Conservation (phyloP, 2,113 vertebrate genomes). For the Nematolebias whitei region DNA sequence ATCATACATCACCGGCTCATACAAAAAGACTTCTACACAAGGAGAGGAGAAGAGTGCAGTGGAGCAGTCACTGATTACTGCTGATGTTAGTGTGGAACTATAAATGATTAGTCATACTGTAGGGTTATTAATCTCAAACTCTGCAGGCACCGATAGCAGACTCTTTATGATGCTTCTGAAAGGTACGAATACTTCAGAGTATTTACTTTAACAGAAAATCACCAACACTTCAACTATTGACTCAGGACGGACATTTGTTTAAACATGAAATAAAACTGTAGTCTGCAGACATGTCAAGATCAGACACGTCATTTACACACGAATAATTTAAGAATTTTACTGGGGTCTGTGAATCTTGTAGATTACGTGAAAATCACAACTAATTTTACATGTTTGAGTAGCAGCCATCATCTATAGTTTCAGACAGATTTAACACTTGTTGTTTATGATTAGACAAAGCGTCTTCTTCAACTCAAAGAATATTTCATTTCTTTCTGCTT, state of each 20-base stretch:
- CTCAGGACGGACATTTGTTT: background rate
- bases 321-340: too few species aligned
- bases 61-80: constrained; percentile 9
- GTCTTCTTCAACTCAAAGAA: background rate
- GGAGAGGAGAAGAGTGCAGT: constrained; percentile 5
- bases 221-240: background rate
- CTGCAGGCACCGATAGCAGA: constrained; percentile 8
- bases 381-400: too few species aligned
- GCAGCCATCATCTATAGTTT: too few species aligned
- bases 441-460: too few species aligned
- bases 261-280: background rate
- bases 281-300: too few species aligned
- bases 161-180: background rate
- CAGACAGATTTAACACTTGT: too few species aligned
- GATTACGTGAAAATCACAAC: background rate
- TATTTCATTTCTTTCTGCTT: background rate
- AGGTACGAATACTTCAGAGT: background rate
- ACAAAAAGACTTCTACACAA: background rate
- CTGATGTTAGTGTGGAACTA: constrained; percentile 38
- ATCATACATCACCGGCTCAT: background rate
- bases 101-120: constrained; percentile 29
- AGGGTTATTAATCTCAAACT: constrained; percentile 17
- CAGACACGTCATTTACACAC: background rate
- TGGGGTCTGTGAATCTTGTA: background rate
- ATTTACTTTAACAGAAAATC: background rate